Percentiles rank a stretch among this genome's conserved stretches.
Evolutionary conservation across 2,888 invertebrate species (phyloP).

Genomic region (Phaonia tiefii): DNA sequence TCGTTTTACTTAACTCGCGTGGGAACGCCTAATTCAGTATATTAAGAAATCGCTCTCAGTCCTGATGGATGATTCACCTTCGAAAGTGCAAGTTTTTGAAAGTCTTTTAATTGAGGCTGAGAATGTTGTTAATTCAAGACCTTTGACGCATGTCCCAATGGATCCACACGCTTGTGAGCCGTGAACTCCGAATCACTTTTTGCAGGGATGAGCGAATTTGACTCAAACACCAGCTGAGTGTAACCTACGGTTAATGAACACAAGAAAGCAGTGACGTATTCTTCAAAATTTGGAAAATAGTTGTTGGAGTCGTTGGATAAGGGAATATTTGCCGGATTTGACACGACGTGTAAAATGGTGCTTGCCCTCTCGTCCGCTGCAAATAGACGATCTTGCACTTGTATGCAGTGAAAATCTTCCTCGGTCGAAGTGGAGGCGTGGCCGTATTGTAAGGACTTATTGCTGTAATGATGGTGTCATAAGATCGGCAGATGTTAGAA

Average conservation of each 20-base stretch:
- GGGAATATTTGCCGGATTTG: slow-evolving; percentile 19
- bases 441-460: neutral
- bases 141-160: slow-evolving; percentile 55
- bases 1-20: too few relatives aligned
- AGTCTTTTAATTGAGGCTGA: slow-evolving; percentile 53
- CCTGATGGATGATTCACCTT: slow-evolving; percentile 57
- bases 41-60: too few relatives aligned
- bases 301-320: slow-evolving; percentile 21
- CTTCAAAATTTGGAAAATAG: slow-evolving; percentile 34
- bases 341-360: too few relatives aligned
- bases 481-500: slow-evolving; percentile 11
- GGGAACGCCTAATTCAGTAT: too few relatives aligned
- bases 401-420: too few relatives aligned
- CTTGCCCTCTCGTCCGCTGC: slow-evolving; percentile 33
- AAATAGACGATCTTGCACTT: slow-evolving; percentile 39
- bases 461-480: slow-evolving; percentile 19
- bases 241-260: neutral
- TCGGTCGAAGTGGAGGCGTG: slow-evolving; percentile 11
- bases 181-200: slow-evolving; percentile 45
- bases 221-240: too few relatives aligned
- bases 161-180: slow-evolving; percentile 48
- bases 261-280: slow-evolving; percentile 36
- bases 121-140: slow-evolving; percentile 58
- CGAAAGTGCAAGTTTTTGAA: slow-evolving; percentile 41
- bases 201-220: neutral